These are phyloP conservation scores for Conus betulinus DNA, from an alignment of 1,140 invertebrate species.

Conservation along the genomic window DNA sequence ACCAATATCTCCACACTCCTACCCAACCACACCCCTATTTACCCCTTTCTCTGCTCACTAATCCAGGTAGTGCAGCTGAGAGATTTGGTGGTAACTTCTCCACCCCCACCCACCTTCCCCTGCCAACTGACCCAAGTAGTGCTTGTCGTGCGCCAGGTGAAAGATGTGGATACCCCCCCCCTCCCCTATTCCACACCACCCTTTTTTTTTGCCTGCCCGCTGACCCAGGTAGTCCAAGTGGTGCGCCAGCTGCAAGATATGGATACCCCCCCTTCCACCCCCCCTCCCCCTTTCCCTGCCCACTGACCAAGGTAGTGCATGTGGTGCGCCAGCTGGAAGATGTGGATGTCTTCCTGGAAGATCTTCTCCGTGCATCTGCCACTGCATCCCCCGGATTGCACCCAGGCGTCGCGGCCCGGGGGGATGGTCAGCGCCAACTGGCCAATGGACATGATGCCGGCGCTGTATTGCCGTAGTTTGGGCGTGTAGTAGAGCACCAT, in stretches of 20 bases:
- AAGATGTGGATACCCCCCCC: too few relatives aligned
- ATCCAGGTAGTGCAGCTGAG: too few relatives aligned
- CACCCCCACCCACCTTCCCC: too few relatives aligned
- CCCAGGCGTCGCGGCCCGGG: neutral
- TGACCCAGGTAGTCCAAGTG: neutral
- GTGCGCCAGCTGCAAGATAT: neutral
- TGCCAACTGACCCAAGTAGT: too few relatives aligned
- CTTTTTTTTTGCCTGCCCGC: too few relatives aligned
- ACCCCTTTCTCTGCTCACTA: too few relatives aligned
- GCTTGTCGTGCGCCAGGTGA: too few relatives aligned
- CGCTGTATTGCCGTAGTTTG: slow-evolving; percentile 44
- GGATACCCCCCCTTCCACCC: neutral
- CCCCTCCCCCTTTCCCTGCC: neutral
- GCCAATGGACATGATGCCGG: slow-evolving; percentile 43
- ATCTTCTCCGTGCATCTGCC: neutral
- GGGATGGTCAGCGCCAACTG: slow-evolving; percentile 45
- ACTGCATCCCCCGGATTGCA: neutral
- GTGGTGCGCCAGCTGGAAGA: neutral
- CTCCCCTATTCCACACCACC: too few relatives aligned
- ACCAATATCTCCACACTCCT: too few relatives aligned
- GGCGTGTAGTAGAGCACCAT: slow-evolving; percentile 51
- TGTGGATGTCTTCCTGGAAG: neutral
- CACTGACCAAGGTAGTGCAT: neutral
- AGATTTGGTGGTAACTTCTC: too few relatives aligned
- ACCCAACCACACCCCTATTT: too few relatives aligned